These are phyloP conservation scores for Labeo calbasu DNA, from an alignment of 2,797 vertebrate species.

Conservation along the genomic window DNA sequence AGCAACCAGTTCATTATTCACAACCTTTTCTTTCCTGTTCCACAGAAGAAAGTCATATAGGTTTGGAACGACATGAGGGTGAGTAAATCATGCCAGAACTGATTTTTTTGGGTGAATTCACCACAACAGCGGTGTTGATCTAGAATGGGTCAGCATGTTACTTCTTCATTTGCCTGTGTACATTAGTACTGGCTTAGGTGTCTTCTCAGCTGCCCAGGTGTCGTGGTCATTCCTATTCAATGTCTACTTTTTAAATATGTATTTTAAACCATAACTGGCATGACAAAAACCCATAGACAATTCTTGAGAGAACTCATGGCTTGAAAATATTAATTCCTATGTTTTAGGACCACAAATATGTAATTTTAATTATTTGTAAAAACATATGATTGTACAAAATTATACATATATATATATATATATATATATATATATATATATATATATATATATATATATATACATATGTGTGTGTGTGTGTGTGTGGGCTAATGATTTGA, in stretches of 20 bases:
- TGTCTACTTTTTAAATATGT: neutral
- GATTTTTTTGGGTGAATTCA: conserved; percentile 49
- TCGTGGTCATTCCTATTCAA: too few relatives aligned
- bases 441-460: too few relatives aligned
- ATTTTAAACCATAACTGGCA: neutral
- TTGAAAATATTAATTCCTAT: too few relatives aligned
- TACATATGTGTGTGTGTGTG: too few relatives aligned
- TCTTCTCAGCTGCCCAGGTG: neutral
- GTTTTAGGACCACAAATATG: too few relatives aligned
- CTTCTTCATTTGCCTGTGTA: conserved; percentile 5
- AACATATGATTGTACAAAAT: neutral
- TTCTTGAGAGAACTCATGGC: too few relatives aligned
- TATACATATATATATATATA: too few relatives aligned
- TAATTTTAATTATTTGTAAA: neutral
- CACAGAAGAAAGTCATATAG: neutral
- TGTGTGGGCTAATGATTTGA: too few relatives aligned
- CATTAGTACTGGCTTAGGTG: conserved; percentile 57
- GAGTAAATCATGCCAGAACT: neutral
- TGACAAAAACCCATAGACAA: neutral
- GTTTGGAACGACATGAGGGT: neutral
- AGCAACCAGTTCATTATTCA: neutral
- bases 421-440: too few relatives aligned
- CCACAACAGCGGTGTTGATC: conserved; percentile 58
- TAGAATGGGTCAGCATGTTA: conserved; percentile 56
- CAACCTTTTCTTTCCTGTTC: neutral